Evolutionary conservation across 2,797 vertebrate genomes (phyloP), one percentile per base, ranked within the genome.

Genomic region (Dipus sagitta): DNA sequence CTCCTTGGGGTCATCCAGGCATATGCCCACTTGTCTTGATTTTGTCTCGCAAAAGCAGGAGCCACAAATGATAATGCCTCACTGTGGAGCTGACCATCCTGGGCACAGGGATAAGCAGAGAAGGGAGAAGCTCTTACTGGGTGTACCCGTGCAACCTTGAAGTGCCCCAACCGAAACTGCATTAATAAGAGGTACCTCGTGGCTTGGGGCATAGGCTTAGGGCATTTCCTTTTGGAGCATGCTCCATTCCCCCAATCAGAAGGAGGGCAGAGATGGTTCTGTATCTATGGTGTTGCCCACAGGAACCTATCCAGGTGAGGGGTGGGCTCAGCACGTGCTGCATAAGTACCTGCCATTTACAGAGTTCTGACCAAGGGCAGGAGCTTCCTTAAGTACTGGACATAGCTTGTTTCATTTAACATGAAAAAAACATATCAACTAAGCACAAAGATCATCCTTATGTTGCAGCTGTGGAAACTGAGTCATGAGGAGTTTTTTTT

Each of bases 31-130:
- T 72, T 72, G 70, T 78, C 88, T n/a, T 80, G 67, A 32, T 47
- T 91, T 84, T n/a, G 74, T 93, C 85, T 75, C 67, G 65, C 28
- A 79, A 92, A 74, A 68, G 74, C 6, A 23, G 64, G 32, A 74
- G 17, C 65, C 83, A 52, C 30, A 20, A 58, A 58, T 24, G 60
- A 26, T 2, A 52, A 24, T 0, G 6, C 18, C 85, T 65, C 90
- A 72, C 65, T 24, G 67, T 67, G 76, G 8, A 38, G 58, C 71
- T 80, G 54, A 10, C 15, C 58, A 2, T 65, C 70, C 64, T 68
- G 64, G 68, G 11, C 30, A 30, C 38, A 30, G 78, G 58, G 34
- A 28, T 28, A 32, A 62, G 8, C 5, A 13, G 5, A 15, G 67
- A 24, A 24, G 14, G 11, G 58, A 23, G 32, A 21, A 74, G 79